A percentile compares a stretch with the other conserved stretches of the same genome.
Evolutionary conservation across 2,888 invertebrate genomes (phyloP).

Genomic region (Spilarctia lutea): DNA sequence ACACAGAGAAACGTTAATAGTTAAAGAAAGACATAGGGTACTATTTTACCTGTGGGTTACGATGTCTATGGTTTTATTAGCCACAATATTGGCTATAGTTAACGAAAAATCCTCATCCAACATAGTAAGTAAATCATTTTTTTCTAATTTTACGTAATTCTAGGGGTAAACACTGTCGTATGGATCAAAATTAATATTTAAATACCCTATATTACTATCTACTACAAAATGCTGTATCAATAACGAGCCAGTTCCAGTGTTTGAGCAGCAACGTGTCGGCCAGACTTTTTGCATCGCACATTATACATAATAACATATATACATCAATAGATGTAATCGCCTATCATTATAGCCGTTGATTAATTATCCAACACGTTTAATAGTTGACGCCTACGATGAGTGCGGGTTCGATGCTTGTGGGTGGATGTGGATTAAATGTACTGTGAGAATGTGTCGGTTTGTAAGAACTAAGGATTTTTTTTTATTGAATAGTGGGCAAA

Average conservation of each 20-base stretch:
- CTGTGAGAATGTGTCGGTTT: not conserved
- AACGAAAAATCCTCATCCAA: too few species aligned
- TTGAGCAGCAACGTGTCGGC: slow-evolving; percentile 11
- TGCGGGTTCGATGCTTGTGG: slow-evolving; percentile 13
- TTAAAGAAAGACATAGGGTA: too few species aligned
- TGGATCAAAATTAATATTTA: not conserved
- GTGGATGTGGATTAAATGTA: not conserved
- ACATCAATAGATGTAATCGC: slow-evolving; percentile 7
- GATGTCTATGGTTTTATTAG: too few species aligned
- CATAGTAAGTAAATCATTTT: too few species aligned
- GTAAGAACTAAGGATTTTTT: too few species aligned
- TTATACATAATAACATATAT: slow-evolving; percentile 16
- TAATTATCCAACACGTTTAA: slow-evolving; percentile 17
- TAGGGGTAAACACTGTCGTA: too few species aligned
- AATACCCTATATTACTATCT: not conserved
- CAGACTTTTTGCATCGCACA: slow-evolving; percentile 9
- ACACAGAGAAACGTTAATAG: too few species aligned
- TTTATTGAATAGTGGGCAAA: too few species aligned
- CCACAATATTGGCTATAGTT: not conserved
- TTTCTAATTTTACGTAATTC: too few species aligned
- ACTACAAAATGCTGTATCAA: not conserved
- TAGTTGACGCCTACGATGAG: slow-evolving; percentile 17
- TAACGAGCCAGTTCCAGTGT: slow-evolving; percentile 2
- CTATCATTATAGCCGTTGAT: slow-evolving; percentile 7
- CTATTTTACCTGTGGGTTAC: too few species aligned